These are phyloP conservation scores for Macrobrachium rosenbergii DNA, from an alignment of 1,140 invertebrate genomes.

Conservation along the genomic window DNA sequence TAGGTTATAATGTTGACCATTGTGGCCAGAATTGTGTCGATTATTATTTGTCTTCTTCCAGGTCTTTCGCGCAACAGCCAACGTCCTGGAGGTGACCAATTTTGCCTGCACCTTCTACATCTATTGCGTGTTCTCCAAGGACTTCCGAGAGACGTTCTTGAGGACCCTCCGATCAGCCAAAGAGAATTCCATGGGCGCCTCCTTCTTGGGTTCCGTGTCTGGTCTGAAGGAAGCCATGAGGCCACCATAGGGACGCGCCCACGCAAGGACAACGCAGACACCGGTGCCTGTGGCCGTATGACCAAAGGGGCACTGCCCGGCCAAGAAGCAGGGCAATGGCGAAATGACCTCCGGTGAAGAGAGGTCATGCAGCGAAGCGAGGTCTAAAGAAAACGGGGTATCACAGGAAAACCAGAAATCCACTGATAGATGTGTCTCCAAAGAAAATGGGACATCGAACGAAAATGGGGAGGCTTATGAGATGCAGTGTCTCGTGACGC, in stretches of 20 bases:
- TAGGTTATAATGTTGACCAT: no score
- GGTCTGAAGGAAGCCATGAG: constrained; percentile 59
- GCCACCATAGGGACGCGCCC: constrained; percentile 66
- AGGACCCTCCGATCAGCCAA: constrained; percentile 68
- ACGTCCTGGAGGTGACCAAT: constrained; percentile 81
- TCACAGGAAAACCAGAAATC: no score
- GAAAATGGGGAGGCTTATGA: no score
- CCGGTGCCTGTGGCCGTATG: constrained; percentile 38
- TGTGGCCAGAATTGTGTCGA: neutral
- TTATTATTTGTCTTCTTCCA: constrained; percentile 69
- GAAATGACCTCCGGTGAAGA: no score
- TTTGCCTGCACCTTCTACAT: constrained; percentile 86
- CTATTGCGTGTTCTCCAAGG: constrained; percentile 83
- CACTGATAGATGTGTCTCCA: no score
- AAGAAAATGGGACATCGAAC: no score
- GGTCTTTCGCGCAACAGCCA: constrained; percentile 81
- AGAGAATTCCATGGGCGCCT: constrained; percentile 53
- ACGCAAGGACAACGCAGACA: constrained; percentile 33
- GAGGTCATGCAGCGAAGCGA: no score
- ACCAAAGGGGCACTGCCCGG: neutral
- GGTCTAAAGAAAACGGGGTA: no score
- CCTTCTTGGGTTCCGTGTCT: constrained; percentile 64
- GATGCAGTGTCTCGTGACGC: no score
- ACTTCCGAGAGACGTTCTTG: constrained; percentile 80
- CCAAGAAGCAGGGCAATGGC: no score